phyloP scores from a whole-genome alignment of 1,140 invertebrate genomes.

The Sitodiplosis mosellana region DNA sequence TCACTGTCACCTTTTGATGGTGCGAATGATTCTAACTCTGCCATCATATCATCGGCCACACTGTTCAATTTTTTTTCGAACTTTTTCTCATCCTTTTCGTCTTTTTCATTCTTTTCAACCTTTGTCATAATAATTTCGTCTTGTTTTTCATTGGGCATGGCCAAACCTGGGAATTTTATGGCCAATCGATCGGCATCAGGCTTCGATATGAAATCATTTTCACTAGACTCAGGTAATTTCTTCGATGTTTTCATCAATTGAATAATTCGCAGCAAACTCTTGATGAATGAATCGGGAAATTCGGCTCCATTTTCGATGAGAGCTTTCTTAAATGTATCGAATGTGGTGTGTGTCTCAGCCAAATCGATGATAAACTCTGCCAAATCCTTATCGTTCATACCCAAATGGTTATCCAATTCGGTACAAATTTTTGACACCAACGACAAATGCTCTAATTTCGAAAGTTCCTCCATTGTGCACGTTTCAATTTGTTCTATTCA shows the following conservation, averaged over 20 bases:
- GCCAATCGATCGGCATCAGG: conserved; percentile 40
- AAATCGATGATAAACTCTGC: conserved; percentile 94
- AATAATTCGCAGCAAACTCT: conserved; percentile 82
- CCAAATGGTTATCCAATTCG: conserved; percentile 96
- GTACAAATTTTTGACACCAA: conserved; percentile 96
- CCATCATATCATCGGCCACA: too few species aligned
- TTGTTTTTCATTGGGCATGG: conserved; percentile 66
- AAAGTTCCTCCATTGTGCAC: conserved; percentile 60
- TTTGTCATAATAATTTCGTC: conserved; percentile 24
- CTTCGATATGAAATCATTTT: conserved; percentile 8
- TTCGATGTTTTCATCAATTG: conserved; percentile 73
- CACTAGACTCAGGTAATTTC: conserved; percentile 7
- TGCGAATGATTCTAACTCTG: too few species aligned
- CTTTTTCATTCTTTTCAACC: too few species aligned
- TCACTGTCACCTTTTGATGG: too few species aligned
- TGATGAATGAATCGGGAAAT: conserved; percentile 83
- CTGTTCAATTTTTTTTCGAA: too few species aligned
- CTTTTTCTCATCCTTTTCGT: too few species aligned
- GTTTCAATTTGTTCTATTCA: too few species aligned
- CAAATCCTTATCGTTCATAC: conserved; percentile 95
- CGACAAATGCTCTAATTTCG: conserved; percentile 84
- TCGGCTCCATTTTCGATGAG: conserved; percentile 84
- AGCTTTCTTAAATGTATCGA: conserved; percentile 74
- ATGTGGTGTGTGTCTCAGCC: conserved; percentile 70
- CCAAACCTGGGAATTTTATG: conserved; percentile 73